phyloP scores from a whole-genome alignment of 92 coral and sea anemone species.

The Heteractis magnifica region DNA sequence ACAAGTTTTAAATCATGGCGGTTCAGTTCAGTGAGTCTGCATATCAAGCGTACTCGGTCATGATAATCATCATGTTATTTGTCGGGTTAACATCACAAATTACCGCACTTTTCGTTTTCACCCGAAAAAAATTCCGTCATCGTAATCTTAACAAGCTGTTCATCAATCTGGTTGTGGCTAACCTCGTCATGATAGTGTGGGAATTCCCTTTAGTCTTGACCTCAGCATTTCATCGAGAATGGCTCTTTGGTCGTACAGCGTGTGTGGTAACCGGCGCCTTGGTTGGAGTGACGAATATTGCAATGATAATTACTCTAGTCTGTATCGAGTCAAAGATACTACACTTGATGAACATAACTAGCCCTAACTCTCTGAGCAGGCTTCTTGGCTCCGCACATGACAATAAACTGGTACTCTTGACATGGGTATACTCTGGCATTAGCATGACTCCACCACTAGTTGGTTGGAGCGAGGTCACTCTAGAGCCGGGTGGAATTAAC shows the following conservation, averaged over 20 bases:
- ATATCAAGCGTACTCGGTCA: neutral
- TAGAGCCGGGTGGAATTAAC: constrained; percentile 14
- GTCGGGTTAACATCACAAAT: neutral
- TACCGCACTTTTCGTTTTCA: constrained; percentile 1
- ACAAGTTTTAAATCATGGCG: neutral
- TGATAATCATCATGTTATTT: neutral
- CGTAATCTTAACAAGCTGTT: constrained; percentile 1
- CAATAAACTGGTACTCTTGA: neutral
- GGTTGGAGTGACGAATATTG: neutral
- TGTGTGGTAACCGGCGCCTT: neutral
- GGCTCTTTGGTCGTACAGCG: constrained; percentile 1
- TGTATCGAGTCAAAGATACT: neutral
- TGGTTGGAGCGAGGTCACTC: constrained; percentile 9
- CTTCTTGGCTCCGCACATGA: neutral
- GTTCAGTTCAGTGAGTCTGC: neutral
- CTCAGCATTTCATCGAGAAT: neutral
- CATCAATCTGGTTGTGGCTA: neutral
- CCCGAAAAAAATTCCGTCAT: neutral
- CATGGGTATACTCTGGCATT: neutral
- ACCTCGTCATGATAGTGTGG: constrained; percentile 11
- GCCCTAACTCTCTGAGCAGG: neutral
- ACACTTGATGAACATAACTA: neutral
- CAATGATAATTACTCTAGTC: constrained; percentile 1
- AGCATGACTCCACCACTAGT: neutral
- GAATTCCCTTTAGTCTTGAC: constrained; percentile 3